phyloP scores from a whole-genome alignment of 2,888 invertebrate species.

The Azorinus chamasolen region DNA sequence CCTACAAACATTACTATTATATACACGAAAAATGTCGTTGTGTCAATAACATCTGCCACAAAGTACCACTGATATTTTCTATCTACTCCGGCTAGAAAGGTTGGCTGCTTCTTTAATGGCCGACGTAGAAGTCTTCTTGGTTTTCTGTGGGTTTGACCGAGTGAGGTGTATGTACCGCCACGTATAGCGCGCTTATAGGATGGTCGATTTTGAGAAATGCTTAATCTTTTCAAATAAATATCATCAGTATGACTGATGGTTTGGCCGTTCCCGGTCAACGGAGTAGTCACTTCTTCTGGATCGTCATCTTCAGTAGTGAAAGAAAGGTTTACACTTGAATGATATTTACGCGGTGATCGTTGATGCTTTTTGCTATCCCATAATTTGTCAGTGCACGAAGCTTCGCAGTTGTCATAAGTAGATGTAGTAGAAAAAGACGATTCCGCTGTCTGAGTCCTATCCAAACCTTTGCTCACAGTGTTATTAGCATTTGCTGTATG shows the following conservation, averaged over 20 bases:
- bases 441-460: slow-evolving; percentile 32
- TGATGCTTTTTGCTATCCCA: slow-evolving; percentile 1
- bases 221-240: not conserved
- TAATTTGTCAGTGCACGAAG: slow-evolving; percentile 25
- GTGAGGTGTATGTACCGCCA: not conserved
- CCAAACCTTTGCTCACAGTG: not conserved
- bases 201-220: slow-evolving; percentile 37
- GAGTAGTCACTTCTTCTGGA: slow-evolving; percentile 1
- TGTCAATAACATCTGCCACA: slow-evolving; percentile 81
- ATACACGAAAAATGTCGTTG: slow-evolving; percentile 78
- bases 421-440: slow-evolving; percentile 30
- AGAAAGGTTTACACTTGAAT: slow-evolving; percentile 20
- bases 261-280: not conserved
- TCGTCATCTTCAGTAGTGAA: slow-evolving; percentile 29
- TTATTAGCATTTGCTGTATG: not conserved
- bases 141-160: not conserved
- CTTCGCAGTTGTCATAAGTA: slow-evolving; percentile 1
- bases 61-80: slow-evolving; percentile 80
- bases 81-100: slow-evolving; percentile 34
- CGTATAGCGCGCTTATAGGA: slow-evolving; percentile 58
- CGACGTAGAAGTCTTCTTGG: not conserved
- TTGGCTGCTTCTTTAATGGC: not conserved
- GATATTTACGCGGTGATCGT: not conserved
- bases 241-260: no score
- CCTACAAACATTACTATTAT: slow-evolving; percentile 75